Base-by-base conservation (phyloP, 2,113 vertebrate species). In the Otus sunia region DNA sequence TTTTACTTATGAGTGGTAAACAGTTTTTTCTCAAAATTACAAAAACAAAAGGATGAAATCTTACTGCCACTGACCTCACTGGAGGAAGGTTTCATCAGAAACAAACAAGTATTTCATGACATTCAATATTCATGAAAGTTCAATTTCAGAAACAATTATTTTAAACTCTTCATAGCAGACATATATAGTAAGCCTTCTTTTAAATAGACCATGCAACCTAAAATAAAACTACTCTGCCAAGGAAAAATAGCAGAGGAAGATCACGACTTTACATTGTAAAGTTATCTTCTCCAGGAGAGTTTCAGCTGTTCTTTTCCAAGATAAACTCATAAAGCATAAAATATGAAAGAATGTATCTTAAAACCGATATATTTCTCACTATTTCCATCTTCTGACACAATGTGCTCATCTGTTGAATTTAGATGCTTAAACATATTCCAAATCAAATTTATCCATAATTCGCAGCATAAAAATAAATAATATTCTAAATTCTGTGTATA, bases 1-100 rank as follows among this genome's bases (percentile, higher is more conserved):
- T 96, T 94, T 96, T 92, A 92, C 88, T 96, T 96, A 88, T 95
- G 92, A 96, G 86, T 91, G 95, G 87, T 94, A 66, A 97, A 96
- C 34, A 94, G 91, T 53, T 97, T 95, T 86, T 93, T 92, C 62
- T 47, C 2, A 75, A 78, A 96, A 81, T 89, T 63, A 75, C 62
- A 79, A 27, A 75, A 77, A 82, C 41, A 90, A 45, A 62, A 37
- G 5, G 53, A 93, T 84, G 68, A 95, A 94, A 89, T 80, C 84
- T 92, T 91, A 64, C 95, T 91, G 49, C 84, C 64, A 71, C 62
- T 90, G 74, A 91, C 8, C 8, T 78, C 83, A 94, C 25, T 43
- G 66, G 39, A 89, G 90, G 75, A 96, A 96, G 92, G n/a, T 90
- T 94, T 95, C 90, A 94, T 68, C 50, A 52, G 63, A 85, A 79